Percentiles rank a stretch among this genome's conserved stretches.
Conservation (phyloP, 2,113 vertebrate genomes). For the Scopus umbretta region DNA sequence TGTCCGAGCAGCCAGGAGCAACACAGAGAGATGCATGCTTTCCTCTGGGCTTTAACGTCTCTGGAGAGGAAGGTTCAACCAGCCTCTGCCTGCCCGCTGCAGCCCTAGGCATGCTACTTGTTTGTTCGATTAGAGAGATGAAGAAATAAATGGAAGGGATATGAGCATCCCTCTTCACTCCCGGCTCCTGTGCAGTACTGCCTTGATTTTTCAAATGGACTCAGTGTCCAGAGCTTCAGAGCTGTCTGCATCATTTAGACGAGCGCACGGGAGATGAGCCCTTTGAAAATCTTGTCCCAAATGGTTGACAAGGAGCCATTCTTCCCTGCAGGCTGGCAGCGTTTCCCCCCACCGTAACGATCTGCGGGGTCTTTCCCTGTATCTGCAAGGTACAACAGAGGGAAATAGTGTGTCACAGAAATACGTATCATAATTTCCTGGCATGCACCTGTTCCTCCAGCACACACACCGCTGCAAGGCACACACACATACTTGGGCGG, state of each 20-base stretch:
- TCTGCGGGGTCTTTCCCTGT: background rate
- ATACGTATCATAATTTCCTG: background rate
- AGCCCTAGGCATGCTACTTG: background rate
- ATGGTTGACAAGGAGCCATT: background rate
- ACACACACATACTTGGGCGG: background rate
- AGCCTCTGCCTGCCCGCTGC: background rate
- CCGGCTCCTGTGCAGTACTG: background rate
- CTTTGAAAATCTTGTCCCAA: background rate
- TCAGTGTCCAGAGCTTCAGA: background rate
- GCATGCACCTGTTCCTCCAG: background rate
- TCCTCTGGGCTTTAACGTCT: background rate
- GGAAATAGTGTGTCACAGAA: background rate
- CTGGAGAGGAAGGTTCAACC: background rate
- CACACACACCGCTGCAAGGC: background rate
- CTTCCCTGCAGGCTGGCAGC: background rate
- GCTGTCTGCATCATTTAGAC: background rate
- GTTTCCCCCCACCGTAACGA: background rate
- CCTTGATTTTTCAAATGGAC: background rate
- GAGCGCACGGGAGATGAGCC: background rate
- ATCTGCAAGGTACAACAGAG: background rate
- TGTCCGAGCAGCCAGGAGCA: background rate
- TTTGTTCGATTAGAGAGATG: background rate
- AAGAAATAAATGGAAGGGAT: background rate
- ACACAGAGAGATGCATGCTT: background rate
- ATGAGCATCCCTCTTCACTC: background rate